phyloP scores from a whole-genome alignment of 2,888 invertebrate genomes.

The Griposia aprilina region DNA sequence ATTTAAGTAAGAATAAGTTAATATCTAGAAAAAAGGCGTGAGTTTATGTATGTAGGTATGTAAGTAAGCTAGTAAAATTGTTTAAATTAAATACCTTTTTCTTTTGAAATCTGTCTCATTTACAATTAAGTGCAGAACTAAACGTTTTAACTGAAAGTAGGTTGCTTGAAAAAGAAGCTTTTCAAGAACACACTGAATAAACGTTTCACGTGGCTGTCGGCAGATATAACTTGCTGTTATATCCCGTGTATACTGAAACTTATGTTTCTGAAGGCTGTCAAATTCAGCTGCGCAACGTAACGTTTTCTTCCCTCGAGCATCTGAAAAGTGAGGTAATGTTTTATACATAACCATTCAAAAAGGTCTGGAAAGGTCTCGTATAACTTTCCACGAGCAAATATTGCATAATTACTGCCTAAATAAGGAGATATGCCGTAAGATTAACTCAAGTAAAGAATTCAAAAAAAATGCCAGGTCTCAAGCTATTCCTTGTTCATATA shows the following conservation, averaged over 20 bases:
- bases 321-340: not conserved
- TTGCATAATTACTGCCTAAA: not conserved
- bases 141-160: not conserved
- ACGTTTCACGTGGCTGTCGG: slow-evolving; percentile 20
- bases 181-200: not conserved
- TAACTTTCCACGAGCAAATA: not conserved
- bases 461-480: not conserved
- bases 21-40: not conserved
- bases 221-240: slow-evolving; percentile 6
- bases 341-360: not conserved
- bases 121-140: not conserved
- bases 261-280: slow-evolving; percentile 40
- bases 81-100: not conserved
- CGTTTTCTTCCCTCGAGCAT: not conserved
- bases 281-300: not conserved
- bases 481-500: not conserved
- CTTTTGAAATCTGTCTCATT: not conserved
- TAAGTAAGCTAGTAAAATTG: not conserved
- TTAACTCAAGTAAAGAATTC: not conserved
- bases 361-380: not conserved
- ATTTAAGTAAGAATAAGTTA: not conserved
- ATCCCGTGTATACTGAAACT: slow-evolving; percentile 21
- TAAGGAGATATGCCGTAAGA: too few relatives aligned
- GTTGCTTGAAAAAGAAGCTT: not conserved
- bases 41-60: not conserved